Evolutionary conservation across 2,888 invertebrate species (phyloP).

Genomic region (Harpalus rubripes): DNA sequence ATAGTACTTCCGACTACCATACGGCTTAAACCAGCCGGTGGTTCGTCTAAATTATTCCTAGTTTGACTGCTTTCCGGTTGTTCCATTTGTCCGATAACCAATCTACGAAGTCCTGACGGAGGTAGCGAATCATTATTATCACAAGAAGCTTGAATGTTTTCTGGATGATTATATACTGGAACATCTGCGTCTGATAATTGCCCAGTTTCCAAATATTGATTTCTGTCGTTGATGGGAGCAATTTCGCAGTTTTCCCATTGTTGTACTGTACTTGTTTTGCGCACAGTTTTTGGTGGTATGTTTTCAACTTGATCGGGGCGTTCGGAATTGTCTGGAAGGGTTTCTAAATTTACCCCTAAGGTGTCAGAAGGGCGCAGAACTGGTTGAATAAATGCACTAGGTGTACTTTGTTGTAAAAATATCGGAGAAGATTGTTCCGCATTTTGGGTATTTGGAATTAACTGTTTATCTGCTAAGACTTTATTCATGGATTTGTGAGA

Average conservation of each 20-base stretch:
- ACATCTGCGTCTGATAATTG: constrained; percentile 82
- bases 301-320: constrained; percentile 78
- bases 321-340: constrained; percentile 85
- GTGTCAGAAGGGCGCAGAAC: constrained; percentile 77
- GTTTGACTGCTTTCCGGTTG: constrained; percentile 71
- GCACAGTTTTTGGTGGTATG: constrained; percentile 61
- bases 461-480: constrained; percentile 69
- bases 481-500: constrained; percentile 78
- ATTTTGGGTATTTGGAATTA: constrained; percentile 16
- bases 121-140: constrained; percentile 78
- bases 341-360: constrained; percentile 82
- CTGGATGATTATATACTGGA: constrained; percentile 68
- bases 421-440: constrained; percentile 68
- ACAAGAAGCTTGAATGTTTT: constrained; percentile 43
- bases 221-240: constrained; percentile 84
- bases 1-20: constrained; percentile 83
- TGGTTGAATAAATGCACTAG: constrained; percentile 76
- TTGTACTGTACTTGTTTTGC: constrained; percentile 69
- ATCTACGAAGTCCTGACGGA: constrained; percentile 82
- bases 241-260: constrained; percentile 81
- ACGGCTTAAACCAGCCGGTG: constrained; percentile 83
- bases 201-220: constrained; percentile 88
- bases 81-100: constrained; percentile 85
- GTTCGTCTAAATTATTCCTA: constrained; percentile 78
- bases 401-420: constrained; percentile 72